A percentile compares a stretch with the other conserved stretches of the same genome.
These are phyloP conservation scores for Aphodius granarius DNA, from an alignment of 2,888 invertebrate genomes.

Conservation along the genomic window DNA sequence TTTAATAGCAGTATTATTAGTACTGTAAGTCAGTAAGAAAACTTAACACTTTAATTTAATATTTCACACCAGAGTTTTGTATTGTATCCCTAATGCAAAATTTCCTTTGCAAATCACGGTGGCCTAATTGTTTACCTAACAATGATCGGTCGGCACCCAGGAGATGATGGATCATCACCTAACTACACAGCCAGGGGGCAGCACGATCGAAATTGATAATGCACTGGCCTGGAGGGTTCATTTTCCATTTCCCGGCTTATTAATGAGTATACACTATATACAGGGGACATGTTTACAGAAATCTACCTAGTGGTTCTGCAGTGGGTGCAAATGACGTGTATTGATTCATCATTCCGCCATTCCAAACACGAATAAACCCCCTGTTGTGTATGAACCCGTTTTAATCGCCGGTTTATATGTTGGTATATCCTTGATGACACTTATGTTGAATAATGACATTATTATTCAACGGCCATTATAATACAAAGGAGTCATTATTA, in stretches of 20 bases:
- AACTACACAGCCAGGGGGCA: conserved; percentile 28
- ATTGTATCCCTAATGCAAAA: no score
- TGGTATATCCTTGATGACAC: no score
- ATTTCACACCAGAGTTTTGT: no score
- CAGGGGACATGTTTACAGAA: conserved; percentile 38
- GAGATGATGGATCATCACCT: conserved; percentile 40
- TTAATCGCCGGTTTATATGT: background rate
- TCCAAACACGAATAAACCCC: no score
- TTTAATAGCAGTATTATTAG: no score
- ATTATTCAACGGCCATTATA: no score
- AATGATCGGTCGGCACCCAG: conserved; percentile 44
- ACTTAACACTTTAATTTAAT: no score
- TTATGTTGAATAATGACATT: no score
- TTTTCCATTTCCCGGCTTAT: conserved; percentile 40
- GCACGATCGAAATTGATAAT: conserved; percentile 31
- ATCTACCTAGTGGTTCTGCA: conserved; percentile 27
- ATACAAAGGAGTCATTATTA: no score
- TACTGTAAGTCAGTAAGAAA: no score
- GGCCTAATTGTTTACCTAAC: conserved; percentile 46
- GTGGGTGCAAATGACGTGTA: background rate
- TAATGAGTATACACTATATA: no score
- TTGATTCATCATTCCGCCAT: background rate
- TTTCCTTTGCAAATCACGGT: background rate
- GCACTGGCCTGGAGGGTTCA: conserved; percentile 37
- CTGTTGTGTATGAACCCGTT: no score